phyloP scores from a whole-genome alignment of 2,113 vertebrate species.

The Halichoeres trimaculatus region DNA sequence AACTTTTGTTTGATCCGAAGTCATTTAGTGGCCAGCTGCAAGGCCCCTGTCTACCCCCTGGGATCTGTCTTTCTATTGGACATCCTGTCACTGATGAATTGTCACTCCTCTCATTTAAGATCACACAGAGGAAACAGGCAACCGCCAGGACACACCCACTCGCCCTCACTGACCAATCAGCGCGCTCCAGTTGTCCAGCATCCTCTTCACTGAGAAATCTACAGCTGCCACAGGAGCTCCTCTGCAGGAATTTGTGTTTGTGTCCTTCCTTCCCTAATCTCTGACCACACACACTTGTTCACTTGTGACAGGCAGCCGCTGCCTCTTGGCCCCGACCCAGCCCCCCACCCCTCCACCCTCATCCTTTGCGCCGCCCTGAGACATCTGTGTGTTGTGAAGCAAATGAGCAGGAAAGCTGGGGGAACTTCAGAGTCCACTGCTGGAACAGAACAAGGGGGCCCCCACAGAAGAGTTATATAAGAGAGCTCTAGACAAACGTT shows the following conservation, averaged over 20 bases:
- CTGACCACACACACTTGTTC: slow-evolving; percentile 79
- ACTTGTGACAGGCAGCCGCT: slow-evolving; percentile 72
- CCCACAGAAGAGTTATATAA: slow-evolving; percentile 68
- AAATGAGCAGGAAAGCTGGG: slow-evolving; percentile 62
- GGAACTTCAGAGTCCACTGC: slow-evolving; percentile 66
- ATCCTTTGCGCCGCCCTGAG: slow-evolving; percentile 53
- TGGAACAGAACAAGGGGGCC: slow-evolving; percentile 65
- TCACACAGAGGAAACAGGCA: slow-evolving; percentile 82
- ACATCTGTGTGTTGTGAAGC: slow-evolving; percentile 69
- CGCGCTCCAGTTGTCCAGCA: slow-evolving; percentile 84
- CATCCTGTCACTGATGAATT: slow-evolving; percentile 77
- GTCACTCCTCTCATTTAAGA: slow-evolving; percentile 80
- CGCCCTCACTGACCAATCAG: slow-evolving; percentile 77
- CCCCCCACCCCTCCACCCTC: slow-evolving; percentile 1
- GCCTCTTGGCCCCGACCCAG: slow-evolving; percentile 60
- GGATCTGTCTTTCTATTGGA: slow-evolving; percentile 76
- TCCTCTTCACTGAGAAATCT: slow-evolving; percentile 82
- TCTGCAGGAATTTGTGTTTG: slow-evolving; percentile 69
- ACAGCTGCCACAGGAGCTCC: slow-evolving; percentile 83
- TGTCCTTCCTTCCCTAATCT: slow-evolving; percentile 79
- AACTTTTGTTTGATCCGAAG: slow-evolving; percentile 71
- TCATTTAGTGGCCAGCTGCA: slow-evolving; percentile 70
- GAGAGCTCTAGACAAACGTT: slow-evolving; percentile 39
- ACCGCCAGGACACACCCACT: slow-evolving; percentile 82
- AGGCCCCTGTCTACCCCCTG: slow-evolving; percentile 58